phyloP scores from a whole-genome alignment of 2,888 invertebrate genomes.

The Muscina levida region DNA sequence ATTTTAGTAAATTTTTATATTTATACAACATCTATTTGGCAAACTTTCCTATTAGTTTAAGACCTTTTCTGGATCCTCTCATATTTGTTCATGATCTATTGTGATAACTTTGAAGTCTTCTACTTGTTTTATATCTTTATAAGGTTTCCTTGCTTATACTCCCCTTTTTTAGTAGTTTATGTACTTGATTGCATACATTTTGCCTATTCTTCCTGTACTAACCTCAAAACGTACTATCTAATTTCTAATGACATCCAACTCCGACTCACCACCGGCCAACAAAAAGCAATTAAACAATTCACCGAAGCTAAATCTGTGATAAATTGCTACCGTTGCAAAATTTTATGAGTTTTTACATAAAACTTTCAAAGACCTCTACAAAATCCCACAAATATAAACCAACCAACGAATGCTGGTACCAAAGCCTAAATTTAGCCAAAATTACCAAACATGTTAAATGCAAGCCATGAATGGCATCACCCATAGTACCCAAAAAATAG shows the following conservation, averaged over 20 bases:
- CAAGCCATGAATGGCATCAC: background rate
- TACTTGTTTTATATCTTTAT: too few relatives aligned
- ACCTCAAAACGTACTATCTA: background rate
- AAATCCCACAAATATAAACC: conserved; percentile 10
- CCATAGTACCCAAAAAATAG: conserved; percentile 38
- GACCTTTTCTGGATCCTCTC: too few relatives aligned
- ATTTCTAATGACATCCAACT: background rate
- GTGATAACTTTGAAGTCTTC: too few relatives aligned
- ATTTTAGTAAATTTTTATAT: too few relatives aligned
- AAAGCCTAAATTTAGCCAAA: too few relatives aligned
- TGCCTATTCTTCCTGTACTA: background rate
- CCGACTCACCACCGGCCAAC: background rate
- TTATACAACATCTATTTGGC: too few relatives aligned
- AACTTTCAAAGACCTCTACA: conserved; percentile 25
- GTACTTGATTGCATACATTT: background rate
- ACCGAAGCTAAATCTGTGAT: conserved; percentile 33
- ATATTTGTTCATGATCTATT: too few relatives aligned
- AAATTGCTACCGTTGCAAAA: conserved; percentile 43
- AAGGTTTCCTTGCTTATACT: too few relatives aligned
- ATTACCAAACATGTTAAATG: too few relatives aligned
- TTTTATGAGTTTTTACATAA: conserved; percentile 38
- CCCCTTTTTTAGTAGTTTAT: too few relatives aligned
- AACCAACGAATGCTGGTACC: conserved; percentile 1
- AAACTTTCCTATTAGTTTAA: too few relatives aligned
- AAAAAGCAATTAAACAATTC: conserved; percentile 41